A percentile compares a stretch with the other conserved stretches of the same genome.
Conservation (phyloP, 2,113 vertebrate genomes). For the Pseudorhombus dupliciocellatus region DNA sequence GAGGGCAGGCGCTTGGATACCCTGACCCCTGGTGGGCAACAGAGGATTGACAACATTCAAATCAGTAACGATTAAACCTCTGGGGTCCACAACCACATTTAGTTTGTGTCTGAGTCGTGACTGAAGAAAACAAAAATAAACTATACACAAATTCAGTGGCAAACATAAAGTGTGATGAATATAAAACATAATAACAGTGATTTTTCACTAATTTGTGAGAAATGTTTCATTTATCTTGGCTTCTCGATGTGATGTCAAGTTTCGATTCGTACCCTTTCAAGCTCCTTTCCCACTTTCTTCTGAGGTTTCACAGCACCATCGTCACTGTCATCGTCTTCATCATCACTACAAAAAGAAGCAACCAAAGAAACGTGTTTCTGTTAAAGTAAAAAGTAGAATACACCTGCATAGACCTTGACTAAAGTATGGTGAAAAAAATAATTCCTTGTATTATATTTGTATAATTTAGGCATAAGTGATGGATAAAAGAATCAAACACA, state of each 20-base stretch:
- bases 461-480: background rate
- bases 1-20: slow-evolving; percentile 23
- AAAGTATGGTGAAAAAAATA: background rate
- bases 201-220: no score
- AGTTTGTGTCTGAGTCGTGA: background rate
- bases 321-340: slow-evolving; percentile 74
- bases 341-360: slow-evolving; percentile 56
- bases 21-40: slow-evolving; percentile 78
- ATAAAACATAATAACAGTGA: no score
- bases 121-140: no score
- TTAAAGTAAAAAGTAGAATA: background rate
- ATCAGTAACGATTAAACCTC: background rate
- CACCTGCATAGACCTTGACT: background rate
- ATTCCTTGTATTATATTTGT: background rate
- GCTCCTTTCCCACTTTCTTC: slow-evolving; percentile 56
- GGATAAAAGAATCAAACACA: background rate
- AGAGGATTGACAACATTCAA: slow-evolving; percentile 2
- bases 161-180: no score
- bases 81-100: background rate
- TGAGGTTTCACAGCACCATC: slow-evolving; percentile 68
- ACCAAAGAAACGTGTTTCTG: background rate
- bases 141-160: no score
- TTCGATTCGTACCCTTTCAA: slow-evolving; percentile 64
- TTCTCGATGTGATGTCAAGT: no score
- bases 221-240: no score